Evolutionary conservation across 2,797 vertebrate genomes (phyloP), one percentile per base, ranked within the genome.

Genomic region (Hemibagrus guttatus): DNA sequence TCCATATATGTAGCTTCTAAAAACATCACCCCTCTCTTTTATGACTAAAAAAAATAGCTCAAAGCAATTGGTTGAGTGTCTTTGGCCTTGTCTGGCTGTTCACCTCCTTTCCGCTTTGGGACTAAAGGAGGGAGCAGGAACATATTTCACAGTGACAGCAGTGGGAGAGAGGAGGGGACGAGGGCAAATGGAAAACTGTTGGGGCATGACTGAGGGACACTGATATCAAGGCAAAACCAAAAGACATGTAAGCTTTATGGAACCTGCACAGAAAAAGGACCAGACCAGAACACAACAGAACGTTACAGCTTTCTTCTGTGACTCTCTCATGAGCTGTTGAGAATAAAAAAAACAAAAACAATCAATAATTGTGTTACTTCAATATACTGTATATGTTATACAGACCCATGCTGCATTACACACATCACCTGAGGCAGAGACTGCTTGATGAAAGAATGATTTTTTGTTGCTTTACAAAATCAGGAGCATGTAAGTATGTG

Each of bases 121-220:
- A 85, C 58, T 28, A 35, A 79, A 78, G 79, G 78, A 83, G 74
- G 81, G 56, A 66, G 64, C 83, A 84, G 54, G 85, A 64, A 69
- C 85, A 90, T 90, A 84, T 89, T 87, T 90, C 88, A 89, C 82
- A 78, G 85, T 88, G 88, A 88, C 88, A 87, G 89, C 82, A 89
- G 58, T 83, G 72, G 68, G 61, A 87, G 80, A 83, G 81, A 63
- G 78, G 35, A 82, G 66, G 72, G 49, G 79, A 71, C 14, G 74
- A 71, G 82, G 84, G 88, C 64, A 88, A 89, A 88, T 90, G 85
- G 75, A 76, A 89, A 89, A 87, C 85, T 84, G 75, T 56, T 84
- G 82, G 81, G 83, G 88, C 86, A 82, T 89, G 85, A 89, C 88
- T 75, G 82, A 85, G 79, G 85, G 86, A 89, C 82, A 78, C 79